Evolutionary conservation across 2,797 vertebrate species (phyloP), one percentile per base, ranked within the genome.

Genomic region (Microctenopoma stevenorrisi): DNA sequence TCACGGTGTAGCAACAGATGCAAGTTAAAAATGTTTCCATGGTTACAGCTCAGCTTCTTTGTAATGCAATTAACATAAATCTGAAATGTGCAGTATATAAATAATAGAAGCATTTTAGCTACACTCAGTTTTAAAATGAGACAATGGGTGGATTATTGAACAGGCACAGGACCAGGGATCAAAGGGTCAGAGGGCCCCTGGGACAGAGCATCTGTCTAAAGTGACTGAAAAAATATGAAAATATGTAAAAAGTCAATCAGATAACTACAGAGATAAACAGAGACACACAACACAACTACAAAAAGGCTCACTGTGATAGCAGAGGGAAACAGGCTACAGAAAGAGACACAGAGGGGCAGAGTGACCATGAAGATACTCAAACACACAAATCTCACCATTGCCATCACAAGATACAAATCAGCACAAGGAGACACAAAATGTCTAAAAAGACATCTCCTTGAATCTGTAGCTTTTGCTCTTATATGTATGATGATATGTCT

Each of bases 1-100:
- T 64, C 43, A 56, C 42, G 35, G 64, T 75, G 78, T 71, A 68
- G 72, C 65, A 67, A 53, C 55, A 40, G 43, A 66, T 53, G 43
- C 28, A 48, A 65, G 47, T 30, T n/a, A 49, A 16, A 47, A 37
- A 55, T 30, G 74, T 80, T 68, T 53, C 70, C 42, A 65, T 60
- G 49, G 75, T 57, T 63, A 76, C 68, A 13, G 58, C 58, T 56
- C 54, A 44, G 25, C 64, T 57, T 38, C 11, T 9, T 22, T 57
- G 49, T 62, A 44, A 46, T 46, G 53, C 22, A 28, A 69, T 26
- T 50, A 37, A 40, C 30, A 53, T 46, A 48, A 43, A 62, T 12
- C 51, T 26, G n/a, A 35, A 51, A 63, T 63, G 42, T 26, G 12
- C 22, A 26, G 22, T 30, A 30, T 43, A 56, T 37, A 65, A 48